Percentiles rank a stretch among this genome's conserved stretches.
Conservation (phyloP, 2,888 invertebrate genomes). For the Seira musarum region DNA sequence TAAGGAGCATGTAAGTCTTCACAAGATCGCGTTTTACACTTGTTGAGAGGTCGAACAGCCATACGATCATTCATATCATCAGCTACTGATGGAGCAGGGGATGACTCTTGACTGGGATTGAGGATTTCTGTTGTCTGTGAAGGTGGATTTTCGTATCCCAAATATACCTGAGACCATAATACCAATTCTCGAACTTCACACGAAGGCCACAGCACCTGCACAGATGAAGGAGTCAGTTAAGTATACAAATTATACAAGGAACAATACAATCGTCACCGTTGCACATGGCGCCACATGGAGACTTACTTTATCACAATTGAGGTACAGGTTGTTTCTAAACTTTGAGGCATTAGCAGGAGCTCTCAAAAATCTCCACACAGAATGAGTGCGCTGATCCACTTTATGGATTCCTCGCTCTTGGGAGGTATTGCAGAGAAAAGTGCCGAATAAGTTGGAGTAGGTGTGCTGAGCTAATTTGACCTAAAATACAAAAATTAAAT, state of each 20-base stretch:
- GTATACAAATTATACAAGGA: too few relatives aligned
- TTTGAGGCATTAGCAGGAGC: conserved; percentile 75
- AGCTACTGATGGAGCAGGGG: conserved; percentile 68
- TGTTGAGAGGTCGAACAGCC: conserved; percentile 64
- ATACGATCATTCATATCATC: conserved; percentile 66
- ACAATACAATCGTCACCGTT: too few relatives aligned
- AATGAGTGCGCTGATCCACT: conserved; percentile 81
- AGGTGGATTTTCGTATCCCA: conserved; percentile 74
- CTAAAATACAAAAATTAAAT: conserved; percentile 74
- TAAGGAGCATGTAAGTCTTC: conserved; percentile 82
- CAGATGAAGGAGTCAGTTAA: too few relatives aligned
- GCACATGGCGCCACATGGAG: too few relatives aligned
- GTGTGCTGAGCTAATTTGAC: conserved; percentile 96
- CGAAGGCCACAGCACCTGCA: conserved; percentile 89
- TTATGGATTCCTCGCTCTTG: conserved; percentile 81
- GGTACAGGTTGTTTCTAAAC: conserved; percentile 91
- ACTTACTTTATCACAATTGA: conserved; percentile 75
- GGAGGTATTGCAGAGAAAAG: conserved; percentile 92
- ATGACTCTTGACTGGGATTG: conserved; percentile 72
- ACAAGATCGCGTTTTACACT: conserved; percentile 81
- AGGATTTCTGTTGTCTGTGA: conserved; percentile 71
- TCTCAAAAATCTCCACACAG: conserved; percentile 90
- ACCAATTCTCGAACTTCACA: conserved; percentile 86
- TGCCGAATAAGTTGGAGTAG: conserved; percentile 97
- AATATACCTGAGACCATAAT: conserved; percentile 90